Percentiles rank a stretch among this genome's conserved stretches.
These are phyloP conservation scores for Hymenochirus boettgeri DNA, from an alignment of 2,113 vertebrate species.

Conservation along the genomic window DNA sequence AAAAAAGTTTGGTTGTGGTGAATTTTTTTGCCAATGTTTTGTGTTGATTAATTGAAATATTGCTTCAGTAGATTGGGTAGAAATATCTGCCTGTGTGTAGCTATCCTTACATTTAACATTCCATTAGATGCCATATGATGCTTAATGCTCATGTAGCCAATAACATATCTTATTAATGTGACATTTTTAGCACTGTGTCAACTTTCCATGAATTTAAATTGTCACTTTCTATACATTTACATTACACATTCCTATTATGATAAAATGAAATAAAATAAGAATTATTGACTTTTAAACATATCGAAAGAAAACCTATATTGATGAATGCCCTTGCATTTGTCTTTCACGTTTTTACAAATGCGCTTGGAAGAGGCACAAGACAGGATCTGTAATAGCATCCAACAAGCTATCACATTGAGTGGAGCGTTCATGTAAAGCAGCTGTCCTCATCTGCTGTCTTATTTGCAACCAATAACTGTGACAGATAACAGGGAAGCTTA, in stretches of 20 bases:
- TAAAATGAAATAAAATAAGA: slow-evolving; percentile 1
- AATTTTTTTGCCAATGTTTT: too few species aligned
- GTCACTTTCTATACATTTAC: not conserved
- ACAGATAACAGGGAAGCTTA: not conserved
- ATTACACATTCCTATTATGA: too few species aligned
- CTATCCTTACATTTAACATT: too few species aligned
- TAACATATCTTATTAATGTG: too few species aligned
- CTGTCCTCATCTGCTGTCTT: not conserved
- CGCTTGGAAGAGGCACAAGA: not conserved
- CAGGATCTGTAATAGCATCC: not conserved
- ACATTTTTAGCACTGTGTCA: too few species aligned
- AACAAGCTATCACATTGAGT: not conserved
- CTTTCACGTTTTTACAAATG: not conserved
- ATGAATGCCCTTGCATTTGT: not conserved
- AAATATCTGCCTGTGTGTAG: too few species aligned
- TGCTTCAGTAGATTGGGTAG: too few species aligned
- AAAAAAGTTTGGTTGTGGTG: too few species aligned
- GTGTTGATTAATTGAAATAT: too few species aligned
- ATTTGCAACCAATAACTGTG: not conserved
- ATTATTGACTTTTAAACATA: not conserved
- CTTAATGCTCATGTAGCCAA: too few species aligned
- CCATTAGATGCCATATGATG: too few species aligned
- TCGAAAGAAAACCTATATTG: not conserved
- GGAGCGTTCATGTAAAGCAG: not conserved
- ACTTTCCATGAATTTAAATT: too few species aligned